Evolutionary conservation across 2,888 invertebrate genomes (phyloP).

Genomic region (Iselma pallidipennis): DNA sequence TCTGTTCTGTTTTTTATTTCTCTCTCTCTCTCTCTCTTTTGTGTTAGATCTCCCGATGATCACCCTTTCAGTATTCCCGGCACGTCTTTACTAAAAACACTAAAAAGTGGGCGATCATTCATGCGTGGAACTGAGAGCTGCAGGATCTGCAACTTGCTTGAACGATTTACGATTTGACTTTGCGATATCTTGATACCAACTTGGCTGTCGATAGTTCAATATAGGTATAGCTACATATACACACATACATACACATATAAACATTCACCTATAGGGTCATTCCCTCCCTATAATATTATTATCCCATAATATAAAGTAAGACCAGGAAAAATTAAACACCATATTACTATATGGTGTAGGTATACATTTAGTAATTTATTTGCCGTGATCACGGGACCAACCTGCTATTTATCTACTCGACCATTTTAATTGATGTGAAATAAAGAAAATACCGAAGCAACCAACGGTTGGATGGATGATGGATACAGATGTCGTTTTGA

Average conservation of each 20-base stretch:
- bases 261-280: not conserved
- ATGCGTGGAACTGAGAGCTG: slow-evolving; percentile 45
- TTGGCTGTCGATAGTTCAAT: slow-evolving; percentile 32
- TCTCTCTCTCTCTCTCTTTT: no score
- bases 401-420: not conserved
- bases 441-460: not conserved
- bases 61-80: slow-evolving; percentile 33
- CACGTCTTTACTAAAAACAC: slow-evolving; percentile 35
- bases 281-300: not conserved
- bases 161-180: slow-evolving; percentile 48
- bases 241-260: slow-evolving; percentile 4
- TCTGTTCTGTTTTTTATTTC: not conserved
- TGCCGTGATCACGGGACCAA: slow-evolving; percentile 8
- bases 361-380: not conserved
- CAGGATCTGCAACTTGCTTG: slow-evolving; percentile 44
- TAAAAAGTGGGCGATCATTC: slow-evolving; percentile 47
- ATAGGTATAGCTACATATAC: slow-evolving; percentile 3
- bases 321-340: not conserved
- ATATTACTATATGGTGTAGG: no score
- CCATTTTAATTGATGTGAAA: not conserved
- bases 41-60: not conserved
- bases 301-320: not conserved
- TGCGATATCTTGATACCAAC: slow-evolving; percentile 49
- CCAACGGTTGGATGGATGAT: not conserved
- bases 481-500: not conserved